Base-by-base conservation (phyloP, 2,113 vertebrate genomes). In the Pterocles gutturalis region DNA sequence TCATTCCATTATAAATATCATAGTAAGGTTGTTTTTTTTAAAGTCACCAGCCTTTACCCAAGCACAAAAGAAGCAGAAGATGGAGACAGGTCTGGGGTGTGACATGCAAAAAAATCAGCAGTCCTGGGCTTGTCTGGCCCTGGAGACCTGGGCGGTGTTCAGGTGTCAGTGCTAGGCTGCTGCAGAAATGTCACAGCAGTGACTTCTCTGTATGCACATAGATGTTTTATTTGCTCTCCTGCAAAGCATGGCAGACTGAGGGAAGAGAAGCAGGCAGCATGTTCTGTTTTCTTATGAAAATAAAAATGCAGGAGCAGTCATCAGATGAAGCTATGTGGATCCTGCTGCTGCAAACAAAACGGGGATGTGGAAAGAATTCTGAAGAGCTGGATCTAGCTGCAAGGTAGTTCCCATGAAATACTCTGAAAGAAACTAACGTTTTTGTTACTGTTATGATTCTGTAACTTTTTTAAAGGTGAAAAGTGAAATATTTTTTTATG, bases 351-450 rank as follows among this genome's bases (percentile, higher is more conserved):
- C 90, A 90, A 92, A 92, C 64, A 73, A 91, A 93, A 94, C 5
- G 86, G 70, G 79, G 96, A 81, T 82, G 60, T 83, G 82, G 93
- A 86, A 96, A 65, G 93, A 94, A 95, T 96, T 86, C 75, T 94
- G 64, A 80, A 43, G 82, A 77, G 83, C 15, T 60, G 67, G 43
- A 38, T 64, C 62, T 85, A 31, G 54, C 67, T 91, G 81, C 18
- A 29, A 24, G 78, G 82, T 45, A 38, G 31, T 86, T 96, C 79
- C 75, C 82, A 83, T 90, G 16, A 90, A 97, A 77, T 73, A 26
- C 13, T 73, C 60, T 80, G 80, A 62, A 91, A 82, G 66, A 86
- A 91, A 33, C 0, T 0, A 85, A 41, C 2, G 0, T 62, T 93
- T 90, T 60, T 87, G 17, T 65, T 85, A 54, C 41, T 72, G 22